Base-by-base conservation (phyloP, 2,888 invertebrate genomes). In the Phrixothrix hirtus region DNA sequence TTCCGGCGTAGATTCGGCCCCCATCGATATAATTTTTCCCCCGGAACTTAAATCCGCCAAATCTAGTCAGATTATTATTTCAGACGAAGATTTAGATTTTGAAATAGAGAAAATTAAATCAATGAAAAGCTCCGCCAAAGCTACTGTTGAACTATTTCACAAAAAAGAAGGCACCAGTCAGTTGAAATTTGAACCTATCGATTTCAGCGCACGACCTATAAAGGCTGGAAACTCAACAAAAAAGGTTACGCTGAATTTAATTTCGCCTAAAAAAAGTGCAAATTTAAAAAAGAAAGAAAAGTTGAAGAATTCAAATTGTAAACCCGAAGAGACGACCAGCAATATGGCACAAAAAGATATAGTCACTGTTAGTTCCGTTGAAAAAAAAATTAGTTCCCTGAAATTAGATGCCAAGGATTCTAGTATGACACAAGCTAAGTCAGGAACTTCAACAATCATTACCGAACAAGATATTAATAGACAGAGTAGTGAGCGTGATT, bases 81-180 rank as follows among this genome's bases (percentile, higher is more conserved):
- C 84, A 41, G 84, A 85, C 74, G 83, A 85, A 67, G 85, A 86
- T 70, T 75, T 87, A 57, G 86, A 87, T 70, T 72, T 84, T 48
- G 85, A 87, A 75, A 83, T 86, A 63, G 82, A 83, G 62, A 83
- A 82, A 63, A 79, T 82, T 52, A 82, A 77, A 58, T 76, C 76
- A 42, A 82, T 81, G 75, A 82, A 81, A 68, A 53, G 17, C 5
- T 42, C 48, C 3, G 17, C 25, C 4, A 25, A 38, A 13, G 11
- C 38, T 12, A 25, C 38, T 2, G 42, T 44, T 4, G 50, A 44
- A 17, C 36, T 35, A 2, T 43, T 29, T 9, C 21, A 13, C 12
- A 50, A 43, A 26, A 42, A 37, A 37, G 42, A 42, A 31, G 42
- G 30, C 6, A 21, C 17, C 2, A 16, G 12, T 2, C 27, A 43